Conservation (phyloP, 2,113 vertebrate species). For the Cisticola juncidis region DNA sequence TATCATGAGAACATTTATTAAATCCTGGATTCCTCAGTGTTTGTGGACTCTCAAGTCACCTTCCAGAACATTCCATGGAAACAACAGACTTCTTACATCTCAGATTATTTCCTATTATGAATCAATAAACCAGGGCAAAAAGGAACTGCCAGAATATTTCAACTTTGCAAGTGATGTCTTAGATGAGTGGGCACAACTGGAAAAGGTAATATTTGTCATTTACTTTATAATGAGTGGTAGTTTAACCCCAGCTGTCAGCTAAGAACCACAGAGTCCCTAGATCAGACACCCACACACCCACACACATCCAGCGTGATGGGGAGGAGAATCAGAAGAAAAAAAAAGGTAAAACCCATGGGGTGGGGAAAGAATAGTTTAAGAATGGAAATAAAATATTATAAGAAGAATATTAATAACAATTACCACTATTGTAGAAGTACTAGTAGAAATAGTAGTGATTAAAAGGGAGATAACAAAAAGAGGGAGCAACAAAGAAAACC, state of each 20-base stretch:
- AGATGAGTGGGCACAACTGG: constrained; percentile 74
- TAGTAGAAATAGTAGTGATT: not conserved
- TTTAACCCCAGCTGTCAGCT: not conserved
- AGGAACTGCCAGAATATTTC: constrained; percentile 74
- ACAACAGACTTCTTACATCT: not conserved
- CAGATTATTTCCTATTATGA: constrained; percentile 72
- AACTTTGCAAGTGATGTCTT: constrained; percentile 83
- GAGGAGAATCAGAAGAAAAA: not conserved
- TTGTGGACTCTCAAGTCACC: not conserved
- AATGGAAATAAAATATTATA: not conserved
- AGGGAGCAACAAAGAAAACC: no score
- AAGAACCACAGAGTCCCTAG: not conserved
- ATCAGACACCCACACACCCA: not conserved
- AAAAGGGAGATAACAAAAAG: not conserved
- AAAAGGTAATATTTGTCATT: constrained; percentile 72
- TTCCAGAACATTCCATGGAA: constrained; percentile 2
- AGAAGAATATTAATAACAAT: not conserved
- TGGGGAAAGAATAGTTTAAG: not conserved
- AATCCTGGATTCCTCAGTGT: not conserved
- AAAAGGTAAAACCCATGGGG: not conserved
- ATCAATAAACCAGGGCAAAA: constrained; percentile 52
- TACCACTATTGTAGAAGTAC: no score
- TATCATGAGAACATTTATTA: constrained; percentile 32
- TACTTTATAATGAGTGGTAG: not conserved
- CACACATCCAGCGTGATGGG: not conserved